Percentiles rank a stretch among this genome's conserved stretches.
Conservation (phyloP, 2,797 vertebrate genomes). For the Bradypodion ventrale region DNA sequence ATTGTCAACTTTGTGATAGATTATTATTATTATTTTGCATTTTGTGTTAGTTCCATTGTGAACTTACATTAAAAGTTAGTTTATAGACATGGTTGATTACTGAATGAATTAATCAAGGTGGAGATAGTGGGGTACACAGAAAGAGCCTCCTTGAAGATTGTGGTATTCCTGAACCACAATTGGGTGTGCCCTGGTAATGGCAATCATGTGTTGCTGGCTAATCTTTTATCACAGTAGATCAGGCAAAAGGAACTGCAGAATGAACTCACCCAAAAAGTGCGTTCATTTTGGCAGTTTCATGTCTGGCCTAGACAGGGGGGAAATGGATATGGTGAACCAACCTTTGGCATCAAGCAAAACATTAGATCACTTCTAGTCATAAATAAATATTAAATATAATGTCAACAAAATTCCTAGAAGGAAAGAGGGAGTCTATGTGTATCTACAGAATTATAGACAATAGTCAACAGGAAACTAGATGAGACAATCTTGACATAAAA, state of each 20-base stretch:
- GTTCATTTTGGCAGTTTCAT: too few relatives aligned
- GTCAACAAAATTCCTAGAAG: background rate
- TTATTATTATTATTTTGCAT: background rate
- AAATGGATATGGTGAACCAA: background rate
- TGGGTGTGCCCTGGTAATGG: too few relatives aligned
- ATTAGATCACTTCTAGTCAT: background rate
- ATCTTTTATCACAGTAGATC: too few relatives aligned
- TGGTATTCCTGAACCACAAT: too few relatives aligned
- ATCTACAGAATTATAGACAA: slow-evolving; percentile 59
- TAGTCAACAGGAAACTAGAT: slow-evolving; percentile 50
- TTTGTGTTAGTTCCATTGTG: background rate
- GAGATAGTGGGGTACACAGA: too few relatives aligned
- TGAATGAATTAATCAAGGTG: background rate
- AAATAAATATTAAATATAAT: slow-evolving; percentile 3
- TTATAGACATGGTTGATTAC: background rate
- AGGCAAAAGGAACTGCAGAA: too few relatives aligned
- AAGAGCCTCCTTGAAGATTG: too few relatives aligned
- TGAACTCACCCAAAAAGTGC: too few relatives aligned
- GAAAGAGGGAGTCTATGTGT: slow-evolving; percentile 9
- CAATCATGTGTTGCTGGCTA: too few relatives aligned
- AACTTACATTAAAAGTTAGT: background rate
- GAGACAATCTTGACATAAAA: slow-evolving; percentile 66
- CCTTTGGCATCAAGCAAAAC: background rate
- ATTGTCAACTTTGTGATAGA: too few relatives aligned
- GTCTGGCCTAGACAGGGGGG: too few relatives aligned